Evolutionary conservation across 2,113 vertebrate genomes (phyloP).

Genomic region (Rhinogobius similis): DNA sequence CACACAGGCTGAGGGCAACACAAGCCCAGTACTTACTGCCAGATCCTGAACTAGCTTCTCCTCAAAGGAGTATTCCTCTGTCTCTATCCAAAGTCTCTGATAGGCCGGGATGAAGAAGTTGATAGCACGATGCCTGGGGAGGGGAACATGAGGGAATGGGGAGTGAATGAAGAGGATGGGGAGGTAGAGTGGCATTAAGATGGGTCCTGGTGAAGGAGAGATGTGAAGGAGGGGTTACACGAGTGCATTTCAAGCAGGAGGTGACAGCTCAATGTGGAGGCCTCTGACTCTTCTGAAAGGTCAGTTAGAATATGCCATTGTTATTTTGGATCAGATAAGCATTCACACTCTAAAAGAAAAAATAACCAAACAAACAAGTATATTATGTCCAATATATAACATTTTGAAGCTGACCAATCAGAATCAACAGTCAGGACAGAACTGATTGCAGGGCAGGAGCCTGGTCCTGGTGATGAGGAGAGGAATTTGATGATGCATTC

Average conservation of each 20-base stretch:
- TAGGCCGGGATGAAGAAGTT: constrained; percentile 99
- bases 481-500: constrained; percentile 80
- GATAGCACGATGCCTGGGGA: constrained; percentile 99
- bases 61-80: constrained; percentile 99
- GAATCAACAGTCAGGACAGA: constrained; percentile 79
- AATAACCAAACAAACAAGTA: not conserved
- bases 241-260: constrained; percentile 77
- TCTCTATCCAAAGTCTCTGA: constrained; percentile 99
- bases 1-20: constrained; percentile 67
- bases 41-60: constrained; percentile 99
- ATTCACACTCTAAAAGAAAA: constrained; percentile 46
- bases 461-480: constrained; percentile 73
- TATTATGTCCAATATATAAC: constrained; percentile 26
- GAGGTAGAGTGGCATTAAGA: constrained; percentile 73
- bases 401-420: constrained; percentile 90
- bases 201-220: constrained; percentile 64
- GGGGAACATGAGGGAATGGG: constrained; percentile 76
- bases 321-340: constrained; percentile 31
- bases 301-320: constrained; percentile 70
- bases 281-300: constrained; percentile 93
- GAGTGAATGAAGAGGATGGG: constrained; percentile 61
- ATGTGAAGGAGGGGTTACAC: constrained; percentile 59
- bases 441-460: constrained; percentile 68
- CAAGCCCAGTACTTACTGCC: constrained; percentile 95
- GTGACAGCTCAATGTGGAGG: constrained; percentile 90